Conservation (phyloP, 1,140 invertebrate genomes). For the Drosophila ananassae region DNA sequence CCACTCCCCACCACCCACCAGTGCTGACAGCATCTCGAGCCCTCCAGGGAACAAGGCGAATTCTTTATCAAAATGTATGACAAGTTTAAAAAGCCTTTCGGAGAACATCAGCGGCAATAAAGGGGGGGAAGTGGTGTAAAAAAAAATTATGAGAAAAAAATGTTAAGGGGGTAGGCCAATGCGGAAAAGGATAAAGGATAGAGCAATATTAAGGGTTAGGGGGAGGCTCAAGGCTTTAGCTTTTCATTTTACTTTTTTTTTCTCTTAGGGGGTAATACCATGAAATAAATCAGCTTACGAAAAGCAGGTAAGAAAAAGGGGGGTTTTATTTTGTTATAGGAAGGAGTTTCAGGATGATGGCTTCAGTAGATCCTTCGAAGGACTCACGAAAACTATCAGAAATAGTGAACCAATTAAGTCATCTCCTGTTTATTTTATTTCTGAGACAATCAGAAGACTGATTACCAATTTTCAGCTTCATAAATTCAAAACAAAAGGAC, state of each 20-base stretch:
- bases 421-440: too few species aligned
- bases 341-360: too few species aligned
- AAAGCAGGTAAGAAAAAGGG: slow-evolving; percentile 1
- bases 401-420: too few species aligned
- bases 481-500: too few species aligned
- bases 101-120: slow-evolving; percentile 53
- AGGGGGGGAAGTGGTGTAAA: slow-evolving; percentile 13
- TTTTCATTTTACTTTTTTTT: neutral
- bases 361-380: neutral
- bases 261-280: slow-evolving; percentile 5
- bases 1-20: neutral
- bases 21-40: slow-evolving; percentile 55
- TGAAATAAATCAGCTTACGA: slow-evolving; percentile 28
- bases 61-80: slow-evolving; percentile 74
- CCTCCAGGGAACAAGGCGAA: slow-evolving; percentile 56
- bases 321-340: too few species aligned
- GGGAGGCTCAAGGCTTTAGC: slow-evolving; percentile 9
- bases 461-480: too few species aligned
- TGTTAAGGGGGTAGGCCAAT: slow-evolving; percentile 20
- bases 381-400: too few species aligned
- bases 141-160: neutral
- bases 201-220: slow-evolving; percentile 29
- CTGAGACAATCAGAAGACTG: too few species aligned
- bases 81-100: slow-evolving; percentile 71
- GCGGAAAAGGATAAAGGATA: slow-evolving; percentile 42